These are phyloP conservation scores for Poecilus cupreus DNA, from an alignment of 2,888 invertebrate genomes.

Conservation along the genomic window DNA sequence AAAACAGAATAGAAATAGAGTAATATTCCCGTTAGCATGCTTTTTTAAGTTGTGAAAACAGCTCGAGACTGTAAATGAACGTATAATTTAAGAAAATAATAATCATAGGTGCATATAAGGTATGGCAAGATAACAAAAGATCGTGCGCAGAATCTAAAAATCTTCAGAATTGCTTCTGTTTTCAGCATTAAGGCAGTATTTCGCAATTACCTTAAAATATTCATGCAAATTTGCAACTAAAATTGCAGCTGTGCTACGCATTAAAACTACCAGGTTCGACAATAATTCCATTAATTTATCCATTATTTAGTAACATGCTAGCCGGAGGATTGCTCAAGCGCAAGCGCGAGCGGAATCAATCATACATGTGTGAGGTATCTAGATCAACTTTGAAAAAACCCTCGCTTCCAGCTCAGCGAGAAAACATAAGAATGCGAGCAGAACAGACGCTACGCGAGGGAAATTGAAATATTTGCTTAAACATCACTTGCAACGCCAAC, in stretches of 20 bases:
- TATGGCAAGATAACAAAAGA: conserved; percentile 9
- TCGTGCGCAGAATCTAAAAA: conserved; percentile 20
- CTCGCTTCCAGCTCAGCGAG: not conserved
- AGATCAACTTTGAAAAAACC: conserved; percentile 21
- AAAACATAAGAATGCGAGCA: not conserved
- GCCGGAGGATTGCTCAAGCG: not conserved
- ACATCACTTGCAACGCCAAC: conserved; percentile 32
- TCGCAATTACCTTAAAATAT: conserved; percentile 38
- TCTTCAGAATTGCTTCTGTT: conserved; percentile 1
- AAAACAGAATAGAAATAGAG: not conserved
- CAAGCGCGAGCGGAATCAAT: not conserved
- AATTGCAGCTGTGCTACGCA: conserved; percentile 32
- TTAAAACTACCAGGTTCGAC: conserved; percentile 37
- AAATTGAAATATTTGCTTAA: conserved; percentile 53
- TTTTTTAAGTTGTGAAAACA: not conserved
- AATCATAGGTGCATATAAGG: conserved; percentile 12
- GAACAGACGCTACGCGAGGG: not conserved
- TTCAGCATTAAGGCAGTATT: not conserved
- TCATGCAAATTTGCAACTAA: conserved; percentile 42
- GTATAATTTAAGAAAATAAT: conserved; percentile 4
- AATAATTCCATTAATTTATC: conserved; percentile 44
- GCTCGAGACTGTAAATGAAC: not conserved
- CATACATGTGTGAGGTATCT: conserved; percentile 30
- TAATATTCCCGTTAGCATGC: not conserved
- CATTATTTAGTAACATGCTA: conserved; percentile 33